Percentiles rank a stretch among this genome's conserved stretches.
phyloP scores from a whole-genome alignment of 37 sponge, comb jelly and placozoan species.

The Axinella damicornis region DNA sequence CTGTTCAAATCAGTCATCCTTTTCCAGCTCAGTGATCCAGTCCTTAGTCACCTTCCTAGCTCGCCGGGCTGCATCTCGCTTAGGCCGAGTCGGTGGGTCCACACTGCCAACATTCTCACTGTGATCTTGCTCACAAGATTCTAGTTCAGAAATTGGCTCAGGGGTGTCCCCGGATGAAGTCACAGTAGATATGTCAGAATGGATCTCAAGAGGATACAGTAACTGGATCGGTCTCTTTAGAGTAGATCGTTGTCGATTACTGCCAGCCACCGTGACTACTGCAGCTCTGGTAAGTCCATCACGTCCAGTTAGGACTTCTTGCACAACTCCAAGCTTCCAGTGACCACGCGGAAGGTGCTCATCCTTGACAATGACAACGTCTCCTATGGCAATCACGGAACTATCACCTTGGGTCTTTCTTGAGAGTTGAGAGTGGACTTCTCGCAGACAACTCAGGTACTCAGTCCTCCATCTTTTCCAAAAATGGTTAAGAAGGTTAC shows the following conservation, averaged over 20 bases:
- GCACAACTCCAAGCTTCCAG: constrained; percentile 10
- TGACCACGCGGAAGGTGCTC: constrained; percentile 10
- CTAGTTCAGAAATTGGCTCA: no score
- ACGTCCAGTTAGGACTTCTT: constrained; percentile 4
- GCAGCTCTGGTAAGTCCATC: background rate
- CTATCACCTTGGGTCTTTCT: background rate
- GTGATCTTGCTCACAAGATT: background rate
- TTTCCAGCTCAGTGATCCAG: constrained; percentile 25
- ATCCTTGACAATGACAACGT: background rate
- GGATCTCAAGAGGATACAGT: constrained; percentile 31
- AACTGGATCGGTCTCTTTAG: constrained; percentile 10
- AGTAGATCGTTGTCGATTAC: background rate
- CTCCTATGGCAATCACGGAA: background rate
- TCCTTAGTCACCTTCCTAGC: background rate
- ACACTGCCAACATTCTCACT: background rate
- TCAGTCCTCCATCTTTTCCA: constrained; percentile 34
- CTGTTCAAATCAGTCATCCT: constrained; percentile 3
- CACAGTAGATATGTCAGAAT: no score
- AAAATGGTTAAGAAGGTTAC: constrained; percentile 24
- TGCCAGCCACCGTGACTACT: constrained; percentile 5
- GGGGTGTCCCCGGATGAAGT: no score
- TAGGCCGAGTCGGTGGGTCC: background rate
- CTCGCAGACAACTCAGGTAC: no score
- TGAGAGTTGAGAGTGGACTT: no score
- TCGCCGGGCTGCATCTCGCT: constrained; percentile 20